phyloP scores from a whole-genome alignment of 2,888 invertebrate genomes.

The Hypomecis punctinalis region DNA sequence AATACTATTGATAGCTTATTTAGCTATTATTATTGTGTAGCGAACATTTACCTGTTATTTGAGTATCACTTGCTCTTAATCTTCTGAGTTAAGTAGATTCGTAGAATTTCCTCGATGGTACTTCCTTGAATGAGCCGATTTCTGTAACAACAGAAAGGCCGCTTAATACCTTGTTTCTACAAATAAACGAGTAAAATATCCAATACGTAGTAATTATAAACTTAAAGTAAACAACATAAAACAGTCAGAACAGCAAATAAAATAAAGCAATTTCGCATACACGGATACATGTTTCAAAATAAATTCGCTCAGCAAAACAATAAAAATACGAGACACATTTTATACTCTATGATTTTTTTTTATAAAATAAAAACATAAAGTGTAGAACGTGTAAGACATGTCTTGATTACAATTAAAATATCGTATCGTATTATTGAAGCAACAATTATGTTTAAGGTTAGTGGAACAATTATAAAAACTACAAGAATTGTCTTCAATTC shows the following conservation, averaged over 20 bases:
- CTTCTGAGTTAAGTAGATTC: not conserved
- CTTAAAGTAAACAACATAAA: conserved; percentile 1
- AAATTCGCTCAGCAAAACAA: conserved; percentile 24
- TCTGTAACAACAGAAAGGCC: conserved; percentile 63
- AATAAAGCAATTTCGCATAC: conserved; percentile 39
- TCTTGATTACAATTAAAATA: too few species aligned
- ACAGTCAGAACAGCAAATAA: conserved; percentile 26
- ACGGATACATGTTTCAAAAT: conserved; percentile 6
- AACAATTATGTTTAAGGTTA: too few species aligned
- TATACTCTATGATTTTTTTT: not conserved
- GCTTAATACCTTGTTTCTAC: conserved; percentile 41
- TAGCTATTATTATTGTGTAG: not conserved
- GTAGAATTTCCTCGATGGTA: too few species aligned
- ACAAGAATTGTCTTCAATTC: too few species aligned
- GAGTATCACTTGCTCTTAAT: not conserved
- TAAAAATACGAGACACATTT: not conserved
- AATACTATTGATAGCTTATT: conserved; percentile 1
- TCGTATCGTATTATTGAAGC: too few species aligned
- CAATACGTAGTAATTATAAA: conserved; percentile 45
- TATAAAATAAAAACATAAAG: not conserved
- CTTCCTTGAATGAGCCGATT: conserved; percentile 13
- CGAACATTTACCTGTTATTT: conserved; percentile 25
- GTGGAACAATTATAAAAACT: too few species aligned
- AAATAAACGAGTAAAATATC: conserved; percentile 27
- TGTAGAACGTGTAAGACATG: not conserved